Evolutionary conservation across 1,140 invertebrate species (phyloP).

Genomic region (Orius laevigatus): DNA sequence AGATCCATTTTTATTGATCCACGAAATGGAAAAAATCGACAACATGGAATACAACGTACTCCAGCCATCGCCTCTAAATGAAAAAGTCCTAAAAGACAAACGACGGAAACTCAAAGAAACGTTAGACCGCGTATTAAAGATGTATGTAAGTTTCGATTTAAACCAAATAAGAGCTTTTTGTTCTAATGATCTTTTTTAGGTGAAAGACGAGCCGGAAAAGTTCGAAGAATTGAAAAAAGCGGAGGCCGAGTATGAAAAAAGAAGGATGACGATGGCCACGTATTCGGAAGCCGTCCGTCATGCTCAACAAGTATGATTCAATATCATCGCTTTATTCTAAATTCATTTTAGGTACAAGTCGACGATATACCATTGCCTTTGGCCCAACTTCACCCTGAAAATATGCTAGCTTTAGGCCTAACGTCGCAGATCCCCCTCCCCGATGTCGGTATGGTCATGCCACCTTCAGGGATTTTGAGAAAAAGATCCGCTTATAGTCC

Average conservation of each 20-base stretch:
- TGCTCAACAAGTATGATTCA: slow-evolving; percentile 63
- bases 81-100: slow-evolving; percentile 93
- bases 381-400: slow-evolving; percentile 25
- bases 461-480: slow-evolving; percentile 48
- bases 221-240: slow-evolving; percentile 79
- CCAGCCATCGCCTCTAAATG: slow-evolving; percentile 83
- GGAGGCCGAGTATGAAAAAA: slow-evolving; percentile 84
- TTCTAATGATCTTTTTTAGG: slow-evolving; percentile 36
- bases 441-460: slow-evolving; percentile 38
- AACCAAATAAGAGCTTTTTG: slow-evolving; percentile 14
- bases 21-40: slow-evolving; percentile 95
- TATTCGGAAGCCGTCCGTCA: slow-evolving; percentile 90
- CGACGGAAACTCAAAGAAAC: slow-evolving; percentile 91
- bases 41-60: slow-evolving; percentile 95
- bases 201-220: slow-evolving; percentile 92
- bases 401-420: slow-evolving; percentile 29
- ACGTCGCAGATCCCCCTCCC: slow-evolving; percentile 66
- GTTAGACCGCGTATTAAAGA: slow-evolving; percentile 78
- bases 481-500: slow-evolving; percentile 44
- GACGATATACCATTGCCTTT: slow-evolving; percentile 90
- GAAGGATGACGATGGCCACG: slow-evolving; percentile 65
- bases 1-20: slow-evolving; percentile 83
- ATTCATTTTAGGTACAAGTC: slow-evolving; percentile 37
- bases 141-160: slow-evolving; percentile 73
- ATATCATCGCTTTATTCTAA: no score